A percentile compares a stretch with the other conserved stretches of the same genome.
phyloP scores from a whole-genome alignment of 2,113 vertebrate genomes.

The Ranitomeya imitator region DNA sequence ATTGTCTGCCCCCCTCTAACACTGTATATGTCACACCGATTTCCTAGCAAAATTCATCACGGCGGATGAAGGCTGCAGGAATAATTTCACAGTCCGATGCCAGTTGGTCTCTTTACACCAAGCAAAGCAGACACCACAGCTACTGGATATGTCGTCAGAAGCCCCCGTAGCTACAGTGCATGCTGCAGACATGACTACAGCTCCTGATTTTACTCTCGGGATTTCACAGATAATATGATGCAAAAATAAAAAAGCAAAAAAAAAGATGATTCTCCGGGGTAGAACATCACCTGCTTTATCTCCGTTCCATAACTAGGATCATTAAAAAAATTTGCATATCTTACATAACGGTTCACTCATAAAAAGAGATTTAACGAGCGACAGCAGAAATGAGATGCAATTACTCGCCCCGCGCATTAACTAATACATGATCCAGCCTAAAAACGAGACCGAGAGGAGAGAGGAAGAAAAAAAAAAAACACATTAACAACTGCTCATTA shows the following conservation, averaged over 20 bases:
- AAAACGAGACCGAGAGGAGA: conserved; percentile 24
- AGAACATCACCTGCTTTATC: neutral
- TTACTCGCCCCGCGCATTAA: conserved; percentile 49
- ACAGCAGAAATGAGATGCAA: conserved; percentile 54
- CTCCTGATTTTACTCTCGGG: neutral
- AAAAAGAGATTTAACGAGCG: neutral
- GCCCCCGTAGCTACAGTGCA: neutral
- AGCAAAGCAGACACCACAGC: neutral
- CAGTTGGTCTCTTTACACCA: neutral
- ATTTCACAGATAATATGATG: neutral
- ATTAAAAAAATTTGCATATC: neutral
- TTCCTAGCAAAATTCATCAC: neutral
- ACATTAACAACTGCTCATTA: conserved; percentile 59
- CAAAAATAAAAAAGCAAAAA: neutral
- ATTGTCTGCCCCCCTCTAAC: neutral
- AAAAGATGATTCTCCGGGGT: neutral
- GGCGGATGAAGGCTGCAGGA: neutral
- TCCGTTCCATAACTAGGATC: neutral
- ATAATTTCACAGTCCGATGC: neutral
- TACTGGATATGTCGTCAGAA: neutral
- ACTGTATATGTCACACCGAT: neutral
- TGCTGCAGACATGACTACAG: neutral
- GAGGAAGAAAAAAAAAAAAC: conserved; percentile 7
- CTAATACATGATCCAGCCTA: conserved; percentile 59
- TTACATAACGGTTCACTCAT: conserved; percentile 33